Evolutionary conservation across 2,113 vertebrate genomes (phyloP), one percentile per base, ranked within the genome.

Genomic region (Anoplopoma fimbria): DNA sequence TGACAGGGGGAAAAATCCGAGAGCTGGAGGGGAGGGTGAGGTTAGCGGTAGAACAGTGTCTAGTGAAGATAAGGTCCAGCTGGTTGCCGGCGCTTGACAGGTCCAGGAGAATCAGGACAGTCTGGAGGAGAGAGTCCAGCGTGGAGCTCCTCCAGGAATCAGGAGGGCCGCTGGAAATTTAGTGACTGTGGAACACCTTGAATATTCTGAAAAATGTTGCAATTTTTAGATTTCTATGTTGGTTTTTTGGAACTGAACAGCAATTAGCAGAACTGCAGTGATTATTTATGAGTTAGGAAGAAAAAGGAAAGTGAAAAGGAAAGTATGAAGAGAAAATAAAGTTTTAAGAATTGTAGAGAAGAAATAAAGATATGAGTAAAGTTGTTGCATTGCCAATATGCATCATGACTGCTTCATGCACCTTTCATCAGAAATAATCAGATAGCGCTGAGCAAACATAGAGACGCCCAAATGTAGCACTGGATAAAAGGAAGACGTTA

Each of bases 351-450:
- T 31, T 12, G 25, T 15, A 27, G 14, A 12, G 34, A 58, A 23
- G 5, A 58, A 57, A 40, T 29, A 19, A 42, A 31, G 0, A 17
- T 23, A 21, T 15, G 12, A 63, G 34, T 36, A 33, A 17, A 31
- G n/a, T 10, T 36, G 23, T 6, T 51, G 14, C 72, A 12, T 4
- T 36, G 61, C 31, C 73, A 40, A 2, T 55, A 42, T 4, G 74
- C 27, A 57, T 77, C 5, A 25, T 4, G 65, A 6, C 17, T 57
- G 33, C 34, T 55, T 31, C 6, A 40, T 33, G 27, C 62, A 68
- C 13, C 9, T 68, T 45, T 61, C 33, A 77, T 68, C 61, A 62
- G 25, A 36, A 53, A 57, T 15, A 34, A 60, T 57, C 9, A 70
- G 6, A 71, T 5, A 84, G 42, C 17, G 65, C 8, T 47, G 7